Evolutionary conservation across 2,113 vertebrate species (phyloP).

Genomic region (Melanerpes aurifrons): DNA sequence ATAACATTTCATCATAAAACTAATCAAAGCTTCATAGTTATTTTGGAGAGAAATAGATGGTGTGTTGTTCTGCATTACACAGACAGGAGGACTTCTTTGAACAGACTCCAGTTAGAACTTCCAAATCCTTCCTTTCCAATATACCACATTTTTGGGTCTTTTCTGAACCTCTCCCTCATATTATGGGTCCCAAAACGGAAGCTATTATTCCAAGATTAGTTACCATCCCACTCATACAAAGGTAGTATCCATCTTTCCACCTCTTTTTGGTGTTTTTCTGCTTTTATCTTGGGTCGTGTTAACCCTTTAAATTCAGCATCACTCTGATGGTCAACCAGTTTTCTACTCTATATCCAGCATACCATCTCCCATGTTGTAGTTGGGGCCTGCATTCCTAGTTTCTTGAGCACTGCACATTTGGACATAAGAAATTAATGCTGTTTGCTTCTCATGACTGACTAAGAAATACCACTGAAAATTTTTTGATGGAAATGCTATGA

Average conservation of each 20-base stretch:
- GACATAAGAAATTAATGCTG: not conserved
- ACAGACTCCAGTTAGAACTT: not conserved
- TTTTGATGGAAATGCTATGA: not conserved
- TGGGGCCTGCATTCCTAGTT: not conserved
- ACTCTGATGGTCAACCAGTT: not conserved
- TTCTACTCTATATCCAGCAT: not conserved
- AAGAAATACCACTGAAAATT: not conserved
- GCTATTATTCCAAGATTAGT: not conserved
- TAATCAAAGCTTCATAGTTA: not conserved
- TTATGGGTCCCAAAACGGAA: not conserved
- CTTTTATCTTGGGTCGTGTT: not conserved
- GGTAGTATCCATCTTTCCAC: not conserved
- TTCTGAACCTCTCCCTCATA: not conserved
- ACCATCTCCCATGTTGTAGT: not conserved
- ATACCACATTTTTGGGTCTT: not conserved
- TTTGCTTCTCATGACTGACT: not conserved
- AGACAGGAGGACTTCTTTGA: not conserved
- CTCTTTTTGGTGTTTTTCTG: not conserved
- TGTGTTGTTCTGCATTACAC: not conserved
- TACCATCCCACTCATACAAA: not conserved
- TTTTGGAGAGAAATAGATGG: not conserved
- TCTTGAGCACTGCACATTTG: not conserved
- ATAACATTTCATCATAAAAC: not conserved
- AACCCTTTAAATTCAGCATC: not conserved
- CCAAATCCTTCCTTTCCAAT: not conserved